Percentiles rank a stretch among this genome's conserved stretches.
Evolutionary conservation across 2,888 invertebrate species (phyloP).

Genomic region (Diplazon laetatorius): DNA sequence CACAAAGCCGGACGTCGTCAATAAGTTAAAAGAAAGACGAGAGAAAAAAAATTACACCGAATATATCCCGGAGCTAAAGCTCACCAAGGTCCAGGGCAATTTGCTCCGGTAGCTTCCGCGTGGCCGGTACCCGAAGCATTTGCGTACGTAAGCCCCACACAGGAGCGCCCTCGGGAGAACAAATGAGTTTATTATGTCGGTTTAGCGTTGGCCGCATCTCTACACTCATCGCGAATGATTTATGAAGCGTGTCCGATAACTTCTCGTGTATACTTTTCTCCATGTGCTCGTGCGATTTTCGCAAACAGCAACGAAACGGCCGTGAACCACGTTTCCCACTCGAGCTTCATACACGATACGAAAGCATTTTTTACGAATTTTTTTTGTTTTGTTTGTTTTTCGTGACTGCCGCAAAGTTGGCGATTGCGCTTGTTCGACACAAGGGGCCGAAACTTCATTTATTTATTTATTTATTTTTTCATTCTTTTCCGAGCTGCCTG

Average conservation of each 20-base stretch:
- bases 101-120: not conserved
- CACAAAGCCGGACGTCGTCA: not conserved
- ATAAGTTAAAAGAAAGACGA: not conserved
- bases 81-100: constrained; percentile 45
- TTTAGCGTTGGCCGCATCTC: constrained; percentile 44
- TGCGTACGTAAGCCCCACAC: constrained; percentile 29
- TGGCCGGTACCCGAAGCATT: constrained; percentile 18
- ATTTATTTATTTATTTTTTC: not conserved
- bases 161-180: constrained; percentile 32
- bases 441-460: not conserved
- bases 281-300: not conserved
- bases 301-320: not conserved
- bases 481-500: constrained; percentile 6
- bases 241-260: constrained; percentile 57
- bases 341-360: not conserved
- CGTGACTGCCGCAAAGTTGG: constrained; percentile 14
- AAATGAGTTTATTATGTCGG: constrained; percentile 61
- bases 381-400: constrained; percentile 25
- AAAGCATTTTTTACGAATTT: not conserved
- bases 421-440: constrained; percentile 37
- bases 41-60: constrained; percentile 13
- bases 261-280: constrained; percentile 30
- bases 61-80: constrained; percentile 28
- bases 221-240: constrained; percentile 54
- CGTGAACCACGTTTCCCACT: not conserved